Conservation (phyloP, 1,140 invertebrate genomes). For the Scaptomyza montana region DNA sequence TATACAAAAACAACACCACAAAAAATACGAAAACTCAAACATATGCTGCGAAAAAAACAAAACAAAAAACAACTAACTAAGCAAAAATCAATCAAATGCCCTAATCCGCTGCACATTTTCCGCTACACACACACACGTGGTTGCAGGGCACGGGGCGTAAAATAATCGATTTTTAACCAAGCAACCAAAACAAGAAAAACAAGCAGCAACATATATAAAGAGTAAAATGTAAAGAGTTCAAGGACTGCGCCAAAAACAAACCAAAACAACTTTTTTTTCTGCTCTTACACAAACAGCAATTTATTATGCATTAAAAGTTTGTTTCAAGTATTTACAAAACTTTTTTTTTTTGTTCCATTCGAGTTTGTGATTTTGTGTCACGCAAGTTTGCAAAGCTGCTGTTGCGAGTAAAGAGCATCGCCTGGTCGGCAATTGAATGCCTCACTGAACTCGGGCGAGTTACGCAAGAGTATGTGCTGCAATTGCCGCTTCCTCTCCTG, state of each 20-base stretch:
- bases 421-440: slow-evolving; percentile 60
- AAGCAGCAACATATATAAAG: neutral
- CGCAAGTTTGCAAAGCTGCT: slow-evolving; percentile 46
- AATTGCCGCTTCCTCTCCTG: slow-evolving; percentile 50
- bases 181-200: slow-evolving; percentile 11
- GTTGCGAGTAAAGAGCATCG: slow-evolving; percentile 47
- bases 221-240: slow-evolving; percentile 54
- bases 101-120: neutral
- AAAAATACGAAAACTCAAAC: slow-evolving; percentile 16
- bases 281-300: slow-evolving; percentile 6
- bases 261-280: slow-evolving; percentile 1
- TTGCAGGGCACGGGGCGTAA: slow-evolving; percentile 10
- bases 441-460: slow-evolving; percentile 61
- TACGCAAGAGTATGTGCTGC: slow-evolving; percentile 54
- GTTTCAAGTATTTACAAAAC: neutral
- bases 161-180: slow-evolving; percentile 60
- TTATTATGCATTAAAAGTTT: slow-evolving; percentile 39
- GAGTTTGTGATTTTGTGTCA: neutral
- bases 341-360: slow-evolving; percentile 5
- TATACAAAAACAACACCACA: neutral
- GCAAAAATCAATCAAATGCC: slow-evolving; percentile 63
- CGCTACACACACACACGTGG: slow-evolving; percentile 8
- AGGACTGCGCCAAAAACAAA: slow-evolving; percentile 41
- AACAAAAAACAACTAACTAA: slow-evolving; percentile 15
- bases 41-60: slow-evolving; percentile 52